Base-by-base conservation (phyloP, 2,113 vertebrate species). In the Petaurus breviceps region DNA sequence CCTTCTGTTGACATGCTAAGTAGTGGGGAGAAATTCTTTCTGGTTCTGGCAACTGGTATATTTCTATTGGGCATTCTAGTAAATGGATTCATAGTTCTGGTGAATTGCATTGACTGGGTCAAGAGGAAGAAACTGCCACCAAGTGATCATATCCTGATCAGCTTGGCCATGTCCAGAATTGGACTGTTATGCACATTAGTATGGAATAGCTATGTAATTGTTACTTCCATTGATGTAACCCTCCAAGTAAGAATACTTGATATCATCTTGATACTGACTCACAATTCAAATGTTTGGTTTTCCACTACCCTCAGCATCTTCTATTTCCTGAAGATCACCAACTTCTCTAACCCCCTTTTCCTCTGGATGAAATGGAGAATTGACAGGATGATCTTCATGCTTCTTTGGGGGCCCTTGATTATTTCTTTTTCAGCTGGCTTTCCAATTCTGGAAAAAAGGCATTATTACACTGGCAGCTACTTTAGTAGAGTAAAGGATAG, bases 251-350 rank as follows among this genome's bases (percentile, higher is more conserved):
- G 0, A n/a, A 52, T 57, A 31, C 3, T 92, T 28, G 68, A 93
- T 55, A 8, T 50, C 94, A 25, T 84, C 68, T 94, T 92, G 55
- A 53, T 84, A 51, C 14, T 57, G 43, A n/a, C 57, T 8, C 89
- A 57, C 47, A 84, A 55, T 95, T 89, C 55, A 51, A 92, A 19
- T 93, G n/a, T 93, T 47, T 97, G 93, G 90, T 91, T 95, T 90
- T 57, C 50, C n/a, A 95, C 37, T 3, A 43, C 68, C 31, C 90
- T 92, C 26, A 92, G 94, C 8, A 31, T 94, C 31, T 97, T 96
- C 61, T 96, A 26, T 89, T 97, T 92, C 53, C 50, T 98, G 47
- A 96, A 96, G 90, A 97, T 95, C 91, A 47, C 52, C 19, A 93
- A 51, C 31, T 91, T 89, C 93, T 95, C 53, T 11, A 92, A 96